These are phyloP conservation scores for Hydrolagus colliei DNA, from an alignment of 2,797 vertebrate species.

Conservation along the genomic window DNA sequence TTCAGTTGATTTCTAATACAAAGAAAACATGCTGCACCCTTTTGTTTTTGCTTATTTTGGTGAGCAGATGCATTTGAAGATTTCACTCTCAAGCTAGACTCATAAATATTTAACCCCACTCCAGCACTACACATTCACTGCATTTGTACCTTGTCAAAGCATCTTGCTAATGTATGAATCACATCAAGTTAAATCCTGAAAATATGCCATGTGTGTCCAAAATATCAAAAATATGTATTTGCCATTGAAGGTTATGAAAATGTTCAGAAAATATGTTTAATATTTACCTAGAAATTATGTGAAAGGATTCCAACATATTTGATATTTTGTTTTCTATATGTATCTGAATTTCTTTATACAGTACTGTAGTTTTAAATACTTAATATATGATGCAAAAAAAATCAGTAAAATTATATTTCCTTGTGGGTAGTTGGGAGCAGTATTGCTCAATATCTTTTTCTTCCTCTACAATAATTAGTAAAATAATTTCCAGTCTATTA, in stretches of 20 bases:
- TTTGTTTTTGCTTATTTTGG: constrained; percentile 20
- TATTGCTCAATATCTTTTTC: not conserved
- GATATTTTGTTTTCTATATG: not conserved
- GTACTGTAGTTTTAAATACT: too few relatives aligned
- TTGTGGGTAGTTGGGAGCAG: not conserved
- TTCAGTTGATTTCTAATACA: not conserved
- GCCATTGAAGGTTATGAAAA: not conserved
- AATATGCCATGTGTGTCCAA: not conserved
- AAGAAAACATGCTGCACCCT: not conserved
- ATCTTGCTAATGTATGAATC: not conserved
- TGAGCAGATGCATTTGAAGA: not conserved
- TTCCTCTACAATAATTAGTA: not conserved
- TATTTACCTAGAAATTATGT: not conserved
- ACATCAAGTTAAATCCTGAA: not conserved
- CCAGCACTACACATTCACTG: not conserved
- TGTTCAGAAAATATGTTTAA: not conserved
- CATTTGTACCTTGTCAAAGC: not conserved
- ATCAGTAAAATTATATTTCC: not conserved
- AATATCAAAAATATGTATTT: not conserved
- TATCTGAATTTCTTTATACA: not conserved
- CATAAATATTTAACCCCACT: not conserved
- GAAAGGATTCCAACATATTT: not conserved
- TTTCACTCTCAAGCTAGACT: not conserved
- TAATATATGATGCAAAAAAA: too few relatives aligned
- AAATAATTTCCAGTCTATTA: constrained; percentile 20